Percentiles rank a stretch among this genome's conserved stretches.
phyloP scores from a whole-genome alignment of 1,140 invertebrate species.

The Drosophila lini region DNA sequence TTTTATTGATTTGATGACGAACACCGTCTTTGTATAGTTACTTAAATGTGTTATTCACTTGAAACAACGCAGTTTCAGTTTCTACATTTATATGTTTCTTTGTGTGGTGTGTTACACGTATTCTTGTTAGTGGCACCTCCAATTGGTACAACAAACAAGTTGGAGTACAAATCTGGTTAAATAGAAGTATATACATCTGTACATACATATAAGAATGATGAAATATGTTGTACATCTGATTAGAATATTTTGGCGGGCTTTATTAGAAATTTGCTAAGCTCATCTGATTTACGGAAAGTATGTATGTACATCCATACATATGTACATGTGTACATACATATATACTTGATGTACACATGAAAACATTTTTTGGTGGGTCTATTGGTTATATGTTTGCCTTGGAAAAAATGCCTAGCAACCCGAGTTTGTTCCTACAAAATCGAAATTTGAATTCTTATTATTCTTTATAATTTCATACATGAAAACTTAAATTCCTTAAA shows the following conservation, averaged over 20 bases:
- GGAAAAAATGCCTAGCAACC: conserved; percentile 33
- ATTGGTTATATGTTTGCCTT: not conserved
- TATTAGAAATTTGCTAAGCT: not conserved
- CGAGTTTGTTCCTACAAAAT: not conserved
- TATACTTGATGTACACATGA: not conserved
- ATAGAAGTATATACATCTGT: not conserved
- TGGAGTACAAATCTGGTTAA: not conserved
- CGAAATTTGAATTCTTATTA: no score
- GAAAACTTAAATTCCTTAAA: not conserved
- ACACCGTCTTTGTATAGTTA: not conserved
- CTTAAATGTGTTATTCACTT: not conserved
- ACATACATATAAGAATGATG: not conserved
- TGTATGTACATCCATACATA: not conserved
- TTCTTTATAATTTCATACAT: no score
- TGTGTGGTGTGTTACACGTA: conserved; percentile 6
- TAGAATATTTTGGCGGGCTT: not conserved
- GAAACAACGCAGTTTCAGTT: conserved; percentile 16
- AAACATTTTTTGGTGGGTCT: conserved; percentile 4
- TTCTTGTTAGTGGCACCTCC: not conserved
- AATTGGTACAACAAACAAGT: conserved; percentile 8
- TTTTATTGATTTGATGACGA: not conserved
- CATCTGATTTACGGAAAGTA: not conserved
- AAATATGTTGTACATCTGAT: not conserved
- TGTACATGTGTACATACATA: not conserved
- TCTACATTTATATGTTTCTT: conserved; percentile 11